These are phyloP conservation scores for Macaria notata DNA, from an alignment of 2,888 invertebrate species.

Conservation along the genomic window DNA sequence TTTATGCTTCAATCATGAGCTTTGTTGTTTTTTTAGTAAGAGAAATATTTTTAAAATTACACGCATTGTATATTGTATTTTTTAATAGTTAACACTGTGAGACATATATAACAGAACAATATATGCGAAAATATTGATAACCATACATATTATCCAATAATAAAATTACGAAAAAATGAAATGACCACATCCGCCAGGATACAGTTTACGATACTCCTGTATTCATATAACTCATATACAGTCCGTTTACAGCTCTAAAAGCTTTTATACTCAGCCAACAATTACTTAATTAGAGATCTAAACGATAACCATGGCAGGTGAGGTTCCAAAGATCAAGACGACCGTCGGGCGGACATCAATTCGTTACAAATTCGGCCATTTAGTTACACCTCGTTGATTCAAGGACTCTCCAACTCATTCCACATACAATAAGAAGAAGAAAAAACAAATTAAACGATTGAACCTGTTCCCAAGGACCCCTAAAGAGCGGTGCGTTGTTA, in stretches of 20 bases:
- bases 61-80: no score
- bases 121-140: no score
- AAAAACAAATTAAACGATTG: conserved; percentile 76
- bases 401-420: conserved; percentile 77
- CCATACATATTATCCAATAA: no score
- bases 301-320: conserved; percentile 70
- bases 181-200: no score
- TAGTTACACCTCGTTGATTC: conserved; percentile 81
- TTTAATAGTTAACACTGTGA: no score
- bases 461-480: conserved; percentile 76
- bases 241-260: conserved; percentile 38
- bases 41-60: no score
- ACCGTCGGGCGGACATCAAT: conserved; percentile 70
- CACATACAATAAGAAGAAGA: conserved; percentile 66
- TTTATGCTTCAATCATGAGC: no score
- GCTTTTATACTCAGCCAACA: conserved; percentile 47
- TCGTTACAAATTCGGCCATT: conserved; percentile 78
- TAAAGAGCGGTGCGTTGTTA: conserved; percentile 74
- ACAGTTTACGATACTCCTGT: conserved; percentile 31
- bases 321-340: conserved; percentile 62
- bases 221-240: conserved; percentile 1
- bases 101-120: no score
- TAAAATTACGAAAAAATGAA: no score
- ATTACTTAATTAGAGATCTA: conserved; percentile 73
- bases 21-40: no score